These are phyloP conservation scores for Eremobia ochroleuca DNA, from an alignment of 2,888 invertebrate genomes.

Conservation along the genomic window DNA sequence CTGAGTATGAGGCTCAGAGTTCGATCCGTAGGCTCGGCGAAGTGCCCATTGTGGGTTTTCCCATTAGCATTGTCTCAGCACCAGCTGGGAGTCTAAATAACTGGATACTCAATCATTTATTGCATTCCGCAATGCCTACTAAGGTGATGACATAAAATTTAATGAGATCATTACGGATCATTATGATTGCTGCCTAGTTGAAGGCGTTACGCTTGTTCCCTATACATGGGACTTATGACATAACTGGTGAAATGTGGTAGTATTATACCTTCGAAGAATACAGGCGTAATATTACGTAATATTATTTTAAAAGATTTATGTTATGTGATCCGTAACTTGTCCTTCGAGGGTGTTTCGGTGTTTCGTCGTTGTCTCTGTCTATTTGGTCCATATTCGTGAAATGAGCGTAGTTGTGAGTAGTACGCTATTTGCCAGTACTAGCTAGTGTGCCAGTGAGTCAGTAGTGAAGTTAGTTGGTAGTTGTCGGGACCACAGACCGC, in stretches of 20 bases:
- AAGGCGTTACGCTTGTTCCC: not conserved
- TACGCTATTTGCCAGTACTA: not conserved
- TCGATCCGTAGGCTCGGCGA: too few species aligned
- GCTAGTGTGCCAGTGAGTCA: not conserved
- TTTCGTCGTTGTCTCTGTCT: not conserved
- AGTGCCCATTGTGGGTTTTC: too few species aligned
- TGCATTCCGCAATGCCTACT: too few species aligned
- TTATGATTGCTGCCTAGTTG: not conserved
- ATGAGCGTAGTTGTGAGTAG: constrained; percentile 8
- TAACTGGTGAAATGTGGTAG: not conserved
- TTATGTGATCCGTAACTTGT: not conserved
- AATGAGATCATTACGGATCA: not conserved
- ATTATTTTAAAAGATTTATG: not conserved
- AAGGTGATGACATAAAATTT: too few species aligned
- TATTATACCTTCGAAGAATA: not conserved
- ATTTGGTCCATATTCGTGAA: not conserved
- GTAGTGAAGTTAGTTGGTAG: constrained; percentile 22
- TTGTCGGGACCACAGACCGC: constrained; percentile 10
- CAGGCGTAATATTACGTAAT: too few species aligned
- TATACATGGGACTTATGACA: too few species aligned
- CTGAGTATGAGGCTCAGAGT: too few species aligned
- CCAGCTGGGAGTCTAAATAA: too few species aligned
- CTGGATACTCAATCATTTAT: too few species aligned
- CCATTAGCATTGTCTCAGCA: too few species aligned
- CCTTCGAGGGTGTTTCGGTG: not conserved